phyloP scores from a whole-genome alignment of 1,140 invertebrate genomes.

The Hycleus phaleratus region DNA sequence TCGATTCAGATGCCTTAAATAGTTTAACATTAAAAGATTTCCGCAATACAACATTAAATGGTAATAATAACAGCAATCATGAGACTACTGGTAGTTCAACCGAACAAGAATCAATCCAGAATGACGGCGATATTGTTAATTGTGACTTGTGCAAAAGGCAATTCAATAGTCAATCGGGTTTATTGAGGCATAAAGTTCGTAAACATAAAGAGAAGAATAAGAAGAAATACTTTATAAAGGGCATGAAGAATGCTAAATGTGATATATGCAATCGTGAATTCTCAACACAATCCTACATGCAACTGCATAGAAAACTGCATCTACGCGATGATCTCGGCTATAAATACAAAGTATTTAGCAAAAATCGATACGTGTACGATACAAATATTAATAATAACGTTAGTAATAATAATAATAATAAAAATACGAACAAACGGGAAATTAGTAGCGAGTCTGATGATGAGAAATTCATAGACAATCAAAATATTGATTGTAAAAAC shows the following conservation, averaged over 20 bases:
- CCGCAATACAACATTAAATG: not conserved
- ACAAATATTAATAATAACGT: not conserved
- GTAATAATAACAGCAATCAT: not conserved
- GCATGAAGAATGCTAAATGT: conserved; percentile 37
- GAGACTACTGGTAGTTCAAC: not conserved
- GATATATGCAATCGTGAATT: conserved; percentile 37
- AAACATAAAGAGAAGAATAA: conserved; percentile 33
- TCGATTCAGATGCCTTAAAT: conserved; percentile 14
- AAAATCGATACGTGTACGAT: conserved; percentile 20
- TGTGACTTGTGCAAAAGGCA: conserved; percentile 30
- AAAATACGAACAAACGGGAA: not conserved
- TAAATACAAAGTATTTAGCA: conserved; percentile 33
- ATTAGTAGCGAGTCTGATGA: conserved; percentile 6
- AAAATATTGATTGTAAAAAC: not conserved
- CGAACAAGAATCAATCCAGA: conserved; percentile 17
- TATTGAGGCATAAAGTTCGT: conserved; percentile 31
- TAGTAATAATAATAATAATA: conserved; percentile 1
- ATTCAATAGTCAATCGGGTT: conserved; percentile 27
- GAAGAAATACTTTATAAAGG: conserved; percentile 37
- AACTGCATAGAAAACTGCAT: conserved; percentile 33
- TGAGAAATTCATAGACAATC: conserved; percentile 5
- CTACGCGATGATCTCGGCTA: conserved; percentile 30
- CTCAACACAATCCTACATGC: conserved; percentile 36
- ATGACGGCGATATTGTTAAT: conserved; percentile 19
- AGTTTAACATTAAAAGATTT: conserved; percentile 33